A percentile compares a stretch with the other conserved stretches of the same genome.
Evolutionary conservation across 1,140 invertebrate genomes (phyloP).

Genomic region (Tyrophagus putrescentiae): DNA sequence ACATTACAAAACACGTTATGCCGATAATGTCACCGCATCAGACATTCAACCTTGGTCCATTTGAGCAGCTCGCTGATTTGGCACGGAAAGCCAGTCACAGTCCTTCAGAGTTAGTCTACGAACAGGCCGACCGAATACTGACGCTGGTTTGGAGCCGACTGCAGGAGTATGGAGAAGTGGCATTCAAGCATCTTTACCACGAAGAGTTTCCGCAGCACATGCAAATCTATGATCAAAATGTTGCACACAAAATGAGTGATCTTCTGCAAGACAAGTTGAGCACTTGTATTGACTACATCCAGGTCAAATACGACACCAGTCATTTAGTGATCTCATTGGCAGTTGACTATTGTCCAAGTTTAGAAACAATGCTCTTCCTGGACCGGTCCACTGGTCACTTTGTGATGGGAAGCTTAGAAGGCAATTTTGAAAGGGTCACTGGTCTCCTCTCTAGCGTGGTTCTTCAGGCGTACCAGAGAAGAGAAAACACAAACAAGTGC

Average conservation of each 20-base stretch:
- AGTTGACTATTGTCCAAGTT: background rate
- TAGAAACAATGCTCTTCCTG: background rate
- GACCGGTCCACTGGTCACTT: background rate
- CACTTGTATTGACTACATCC: constrained; percentile 1
- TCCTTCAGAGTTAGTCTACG: background rate
- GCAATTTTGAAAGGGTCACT: background rate
- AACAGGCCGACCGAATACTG: constrained; percentile 14
- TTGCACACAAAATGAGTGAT: background rate
- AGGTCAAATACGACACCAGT: background rate
- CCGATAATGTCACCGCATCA: background rate
- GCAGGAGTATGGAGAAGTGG: constrained; percentile 11
- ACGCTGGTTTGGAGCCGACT: background rate
- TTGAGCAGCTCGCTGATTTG: background rate
- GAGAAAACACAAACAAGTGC: too few species aligned
- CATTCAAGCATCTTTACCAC: background rate
- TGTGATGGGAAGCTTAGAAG: background rate
- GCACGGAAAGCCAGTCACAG: background rate
- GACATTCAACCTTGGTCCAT: background rate
- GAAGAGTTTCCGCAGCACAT: background rate
- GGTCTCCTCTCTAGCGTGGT: background rate
- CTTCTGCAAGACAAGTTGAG: background rate
- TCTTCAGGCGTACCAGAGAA: background rate
- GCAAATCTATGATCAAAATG: background rate
- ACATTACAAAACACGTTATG: background rate
- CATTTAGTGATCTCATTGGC: background rate